Base-by-base conservation (phyloP, 1,140 invertebrate species). In the Zophobas morio region DNA sequence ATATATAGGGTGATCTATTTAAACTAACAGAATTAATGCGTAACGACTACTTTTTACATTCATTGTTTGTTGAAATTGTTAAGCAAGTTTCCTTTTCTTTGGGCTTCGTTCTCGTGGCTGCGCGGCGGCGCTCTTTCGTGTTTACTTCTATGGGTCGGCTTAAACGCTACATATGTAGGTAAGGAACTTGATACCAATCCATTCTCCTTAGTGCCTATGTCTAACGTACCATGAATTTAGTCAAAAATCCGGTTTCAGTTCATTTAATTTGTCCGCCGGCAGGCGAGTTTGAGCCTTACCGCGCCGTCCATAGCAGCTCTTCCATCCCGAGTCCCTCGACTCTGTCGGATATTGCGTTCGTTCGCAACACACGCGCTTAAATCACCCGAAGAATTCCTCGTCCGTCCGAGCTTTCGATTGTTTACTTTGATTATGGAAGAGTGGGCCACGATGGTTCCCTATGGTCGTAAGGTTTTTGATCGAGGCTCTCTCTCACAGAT, bases 131-230 rank as follows among this genome's bases (percentile, higher is more conserved):
- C n/a, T 76, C 75, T 53, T 76, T 76, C 63, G 51, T 71, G 51
- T 76, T 53, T 76, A 70, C 63, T 76, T 53, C 35, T 37, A 37
- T 53, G 60, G 46, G 70, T 60, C 53, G 60, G 73, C 60, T 76
- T 76, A 76, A 76, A 76, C 70, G 70, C 60, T 76, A 76, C 75
- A 76, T 70, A 76, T 76, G 75, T 76, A 56, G 75, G 70, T 76
- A 71, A 71, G 75, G 70, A 76, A 76, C 56, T 76, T 76, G 70
- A 76, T 76, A 71, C 75, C 60, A 54, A 71, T 51, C 49, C 75
- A 72, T 76, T 76, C 53, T 72, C 40, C 35, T 71, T 40, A 40
- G 54, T 54, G 47, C 70, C 49, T 66, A 70, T 71, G 70, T 75
- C 63, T 66, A 66, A 75, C 70, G 66, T 51, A 47, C 35, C 49